phyloP scores from a whole-genome alignment of 2,113 vertebrate genomes.

The Falco punctatus region DNA sequence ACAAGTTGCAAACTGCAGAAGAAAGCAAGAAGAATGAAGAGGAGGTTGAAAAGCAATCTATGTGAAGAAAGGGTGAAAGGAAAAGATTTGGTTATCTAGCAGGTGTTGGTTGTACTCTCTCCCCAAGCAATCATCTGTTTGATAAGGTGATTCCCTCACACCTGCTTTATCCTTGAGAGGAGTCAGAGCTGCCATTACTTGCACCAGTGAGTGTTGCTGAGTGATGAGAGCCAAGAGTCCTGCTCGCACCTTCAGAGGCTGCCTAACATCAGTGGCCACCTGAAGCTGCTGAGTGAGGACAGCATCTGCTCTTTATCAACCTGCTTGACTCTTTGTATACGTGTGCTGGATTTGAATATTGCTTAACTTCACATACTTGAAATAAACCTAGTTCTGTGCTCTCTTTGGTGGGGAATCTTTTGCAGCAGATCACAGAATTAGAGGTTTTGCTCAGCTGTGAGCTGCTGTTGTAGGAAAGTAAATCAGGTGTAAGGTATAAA shows the following conservation, averaged over 20 bases:
- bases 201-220: fast-evolving
- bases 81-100: background rate
- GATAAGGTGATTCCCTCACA: background rate
- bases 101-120: background rate
- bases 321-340: background rate
- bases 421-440: background rate
- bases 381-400: background rate
- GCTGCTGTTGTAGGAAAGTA: background rate
- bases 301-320: background rate
- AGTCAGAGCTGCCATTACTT: background rate
- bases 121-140: background rate
- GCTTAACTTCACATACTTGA: background rate
- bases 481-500: background rate
- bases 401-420: background rate
- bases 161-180: background rate
- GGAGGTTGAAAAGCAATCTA: background rate
- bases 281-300: background rate
- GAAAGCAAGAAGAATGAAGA: background rate
- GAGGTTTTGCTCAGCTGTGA: background rate
- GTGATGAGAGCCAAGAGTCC: background rate
- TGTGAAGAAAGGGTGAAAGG: background rate
- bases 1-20: background rate
- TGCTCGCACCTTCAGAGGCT: background rate
- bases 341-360: background rate
- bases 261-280: background rate